phyloP scores from a whole-genome alignment of 92 coral and sea anemone genomes.

The Actinostola sp. region DNA sequence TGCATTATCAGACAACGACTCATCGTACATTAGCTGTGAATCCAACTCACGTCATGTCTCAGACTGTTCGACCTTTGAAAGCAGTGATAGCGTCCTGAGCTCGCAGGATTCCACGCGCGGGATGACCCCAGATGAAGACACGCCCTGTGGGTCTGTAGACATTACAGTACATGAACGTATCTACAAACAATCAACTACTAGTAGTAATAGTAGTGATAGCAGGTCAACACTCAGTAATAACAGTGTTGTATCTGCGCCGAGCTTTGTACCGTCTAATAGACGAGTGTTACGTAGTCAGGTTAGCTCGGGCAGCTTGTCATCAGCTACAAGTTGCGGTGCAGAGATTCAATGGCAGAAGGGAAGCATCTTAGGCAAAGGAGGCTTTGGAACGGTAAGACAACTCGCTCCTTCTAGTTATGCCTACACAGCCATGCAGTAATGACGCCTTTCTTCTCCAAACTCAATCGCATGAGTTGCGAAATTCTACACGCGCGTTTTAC shows the following conservation, averaged over 20 bases:
- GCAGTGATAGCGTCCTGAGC: slow-evolving; percentile 65
- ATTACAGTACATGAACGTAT: slow-evolving; percentile 49
- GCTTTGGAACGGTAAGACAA: slow-evolving; percentile 89
- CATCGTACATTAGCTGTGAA: slow-evolving; percentile 78
- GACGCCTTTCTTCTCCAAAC: no score
- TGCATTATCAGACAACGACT: slow-evolving; percentile 69
- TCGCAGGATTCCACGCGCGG: slow-evolving; percentile 53
- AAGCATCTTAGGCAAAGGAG: slow-evolving; percentile 91
- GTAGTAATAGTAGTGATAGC: slow-evolving; percentile 58
- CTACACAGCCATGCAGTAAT: no score
- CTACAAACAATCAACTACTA: slow-evolving; percentile 9
- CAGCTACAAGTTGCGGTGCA: slow-evolving; percentile 75
- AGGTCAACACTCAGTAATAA: slow-evolving; percentile 50
- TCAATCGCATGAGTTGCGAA: no score
- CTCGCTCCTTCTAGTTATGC: no score
- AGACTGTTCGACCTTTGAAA: slow-evolving; percentile 65
- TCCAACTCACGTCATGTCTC: slow-evolving; percentile 70
- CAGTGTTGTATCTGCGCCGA: slow-evolving; percentile 40
- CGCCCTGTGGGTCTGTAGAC: slow-evolving; percentile 60
- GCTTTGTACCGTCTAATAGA: slow-evolving; percentile 36
- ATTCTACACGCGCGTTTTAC: no score
- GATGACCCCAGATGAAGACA: slow-evolving; percentile 43
- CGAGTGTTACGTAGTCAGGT: slow-evolving; percentile 69
- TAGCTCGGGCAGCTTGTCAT: slow-evolving; percentile 64
- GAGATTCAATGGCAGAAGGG: slow-evolving; percentile 97